These are phyloP conservation scores for Drosophila tristis DNA, from an alignment of 1,140 invertebrate species.

Conservation along the genomic window DNA sequence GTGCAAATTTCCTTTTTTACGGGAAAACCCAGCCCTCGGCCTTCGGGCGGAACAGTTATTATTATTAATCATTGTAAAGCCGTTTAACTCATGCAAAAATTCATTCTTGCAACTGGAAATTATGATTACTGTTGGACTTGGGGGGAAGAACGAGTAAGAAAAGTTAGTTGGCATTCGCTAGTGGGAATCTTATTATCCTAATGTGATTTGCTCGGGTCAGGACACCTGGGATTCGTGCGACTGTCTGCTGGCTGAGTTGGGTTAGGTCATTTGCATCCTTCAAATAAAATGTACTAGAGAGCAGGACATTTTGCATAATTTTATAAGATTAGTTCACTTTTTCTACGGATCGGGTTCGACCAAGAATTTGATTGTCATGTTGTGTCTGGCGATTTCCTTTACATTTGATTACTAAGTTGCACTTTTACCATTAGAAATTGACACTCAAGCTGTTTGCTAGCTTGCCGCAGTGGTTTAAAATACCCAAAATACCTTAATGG, in stretches of 20 bases:
- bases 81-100: constrained; percentile 43
- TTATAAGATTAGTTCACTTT: neutral
- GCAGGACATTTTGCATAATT: constrained; percentile 13
- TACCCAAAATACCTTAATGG: constrained; percentile 2
- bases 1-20: constrained; percentile 34
- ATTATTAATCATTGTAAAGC: constrained; percentile 47
- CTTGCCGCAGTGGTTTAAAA: too few species aligned
- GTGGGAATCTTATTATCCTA: constrained; percentile 21
- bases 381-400: neutral
- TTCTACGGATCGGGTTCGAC: neutral
- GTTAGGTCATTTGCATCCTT: constrained; percentile 7
- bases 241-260: constrained; percentile 15
- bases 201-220: constrained; percentile 19
- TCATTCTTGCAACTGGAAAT: constrained; percentile 32
- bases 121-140: constrained; percentile 13
- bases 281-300: constrained; percentile 4
- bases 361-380: constrained; percentile 3
- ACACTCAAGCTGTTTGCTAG: too few species aligned
- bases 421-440: too few species aligned
- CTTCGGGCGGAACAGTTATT: constrained; percentile 19
- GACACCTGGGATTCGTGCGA: constrained; percentile 15
- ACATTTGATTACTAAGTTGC: too few species aligned
- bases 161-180: constrained; percentile 1
- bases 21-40: neutral
- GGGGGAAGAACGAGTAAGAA: neutral